These are phyloP conservation scores for Bombus terrestris DNA, from an alignment of 1,140 invertebrate species.

Conservation along the genomic window DNA sequence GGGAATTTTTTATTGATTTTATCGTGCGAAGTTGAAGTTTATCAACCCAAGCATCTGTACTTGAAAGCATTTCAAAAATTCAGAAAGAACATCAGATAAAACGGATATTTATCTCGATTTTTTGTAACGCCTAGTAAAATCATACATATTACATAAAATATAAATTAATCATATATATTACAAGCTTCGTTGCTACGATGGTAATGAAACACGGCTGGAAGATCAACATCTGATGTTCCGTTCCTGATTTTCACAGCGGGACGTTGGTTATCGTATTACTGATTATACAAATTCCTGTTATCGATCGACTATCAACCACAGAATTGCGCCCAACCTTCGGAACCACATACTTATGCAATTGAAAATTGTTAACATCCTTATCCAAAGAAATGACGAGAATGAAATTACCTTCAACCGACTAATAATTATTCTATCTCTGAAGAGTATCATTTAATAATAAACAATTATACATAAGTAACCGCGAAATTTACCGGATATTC, in stretches of 20 bases:
- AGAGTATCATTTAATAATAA: no score
- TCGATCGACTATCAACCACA: not conserved
- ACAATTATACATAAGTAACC: no score
- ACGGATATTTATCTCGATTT: not conserved
- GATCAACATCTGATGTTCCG: not conserved
- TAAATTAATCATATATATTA: not conserved
- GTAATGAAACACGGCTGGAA: not conserved
- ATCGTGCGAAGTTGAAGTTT: no score
- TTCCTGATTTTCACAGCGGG: not conserved
- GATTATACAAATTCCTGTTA: not conserved
- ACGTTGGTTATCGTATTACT: not conserved
- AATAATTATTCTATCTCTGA: no score
- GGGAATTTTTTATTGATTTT: no score
- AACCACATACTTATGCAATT: not conserved
- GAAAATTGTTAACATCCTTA: not conserved
- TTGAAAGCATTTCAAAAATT: not conserved
- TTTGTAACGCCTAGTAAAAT: not conserved
- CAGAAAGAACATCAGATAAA: not conserved
- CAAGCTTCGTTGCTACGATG: not conserved
- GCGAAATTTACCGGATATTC: no score
- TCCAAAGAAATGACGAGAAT: no score
- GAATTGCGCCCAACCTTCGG: not conserved
- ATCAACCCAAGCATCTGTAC: not conserved
- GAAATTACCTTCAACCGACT: no score
- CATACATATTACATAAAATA: no score